A percentile compares a stretch with the other conserved stretches of the same genome.
These are phyloP conservation scores for Tragelaphus buxtoni DNA, from an alignment of 2,113 vertebrate genomes.

Conservation along the genomic window DNA sequence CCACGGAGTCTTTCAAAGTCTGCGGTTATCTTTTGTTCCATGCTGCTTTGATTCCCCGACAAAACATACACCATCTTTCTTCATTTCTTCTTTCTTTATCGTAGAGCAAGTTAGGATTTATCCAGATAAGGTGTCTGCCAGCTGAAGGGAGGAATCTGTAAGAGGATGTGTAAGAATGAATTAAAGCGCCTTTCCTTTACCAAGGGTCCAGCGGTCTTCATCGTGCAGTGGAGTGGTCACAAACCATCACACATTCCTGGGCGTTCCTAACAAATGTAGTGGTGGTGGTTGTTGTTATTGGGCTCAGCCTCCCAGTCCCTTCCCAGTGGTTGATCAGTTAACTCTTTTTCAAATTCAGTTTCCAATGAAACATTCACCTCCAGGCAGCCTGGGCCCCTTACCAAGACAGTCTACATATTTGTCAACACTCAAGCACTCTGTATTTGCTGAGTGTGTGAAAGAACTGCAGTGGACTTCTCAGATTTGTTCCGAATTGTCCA, in stretches of 20 bases:
- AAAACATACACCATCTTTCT: not conserved
- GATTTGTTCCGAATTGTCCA: too few relatives aligned
- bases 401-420: not conserved
- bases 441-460: too few relatives aligned
- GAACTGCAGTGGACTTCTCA: rapidly evolving
- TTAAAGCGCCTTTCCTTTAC: not conserved
- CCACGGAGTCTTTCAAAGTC: rapidly evolving
- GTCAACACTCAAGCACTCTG: rapidly evolving
- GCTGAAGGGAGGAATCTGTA: rapidly evolving
- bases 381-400: not conserved
- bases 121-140: too few relatives aligned
- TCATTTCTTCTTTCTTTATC: not conserved
- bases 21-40: rapidly evolving
- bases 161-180: not conserved
- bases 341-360: not conserved
- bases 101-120: not conserved
- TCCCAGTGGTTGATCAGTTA: rapidly evolving
- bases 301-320: not conserved
- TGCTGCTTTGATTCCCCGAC: rapidly evolving
- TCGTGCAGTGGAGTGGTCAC: rapidly evolving
- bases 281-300: rapidly evolving
- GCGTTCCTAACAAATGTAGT: not conserved
- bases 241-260: not conserved
- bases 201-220: rapidly evolving
- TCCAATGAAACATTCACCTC: too few relatives aligned